Conservation (phyloP, 2,113 vertebrate genomes). For the Plecturocebus donacophilus region DNA sequence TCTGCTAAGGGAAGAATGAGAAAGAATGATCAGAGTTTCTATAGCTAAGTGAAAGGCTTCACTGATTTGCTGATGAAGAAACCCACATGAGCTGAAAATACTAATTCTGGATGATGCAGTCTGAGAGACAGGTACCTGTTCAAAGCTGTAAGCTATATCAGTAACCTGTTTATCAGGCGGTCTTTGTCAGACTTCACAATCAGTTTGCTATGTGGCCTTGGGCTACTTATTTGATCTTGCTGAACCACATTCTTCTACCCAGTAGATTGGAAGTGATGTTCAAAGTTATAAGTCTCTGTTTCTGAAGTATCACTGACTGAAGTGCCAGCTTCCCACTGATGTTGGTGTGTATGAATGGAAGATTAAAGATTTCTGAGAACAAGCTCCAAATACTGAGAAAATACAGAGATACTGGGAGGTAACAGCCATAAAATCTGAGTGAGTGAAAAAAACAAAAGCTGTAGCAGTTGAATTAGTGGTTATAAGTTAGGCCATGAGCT, state of each 20-base stretch:
- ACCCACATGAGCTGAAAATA: neutral
- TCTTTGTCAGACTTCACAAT: neutral
- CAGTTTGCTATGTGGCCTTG: neutral
- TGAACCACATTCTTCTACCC: neutral
- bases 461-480: neutral
- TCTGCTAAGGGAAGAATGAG: neutral
- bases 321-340: neutral
- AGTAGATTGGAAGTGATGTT: neutral
- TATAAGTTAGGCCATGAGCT: neutral
- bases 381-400: neutral
- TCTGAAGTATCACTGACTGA: neutral
- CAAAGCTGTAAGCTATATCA: neutral
- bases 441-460: neutral
- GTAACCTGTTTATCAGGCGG: conserved; percentile 4
- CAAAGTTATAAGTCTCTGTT: neutral
- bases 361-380: neutral
- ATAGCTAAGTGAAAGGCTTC: neutral
- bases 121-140: conserved; percentile 33
- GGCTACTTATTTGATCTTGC: neutral
- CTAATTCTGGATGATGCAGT: neutral
- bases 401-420: neutral
- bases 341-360: neutral
- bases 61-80: neutral
- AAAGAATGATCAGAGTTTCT: neutral
- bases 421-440: neutral